Percentiles rank a stretch among this genome's conserved stretches.
These are phyloP conservation scores for Xestia c-nigrum DNA, from an alignment of 2,888 invertebrate genomes.

Conservation along the genomic window DNA sequence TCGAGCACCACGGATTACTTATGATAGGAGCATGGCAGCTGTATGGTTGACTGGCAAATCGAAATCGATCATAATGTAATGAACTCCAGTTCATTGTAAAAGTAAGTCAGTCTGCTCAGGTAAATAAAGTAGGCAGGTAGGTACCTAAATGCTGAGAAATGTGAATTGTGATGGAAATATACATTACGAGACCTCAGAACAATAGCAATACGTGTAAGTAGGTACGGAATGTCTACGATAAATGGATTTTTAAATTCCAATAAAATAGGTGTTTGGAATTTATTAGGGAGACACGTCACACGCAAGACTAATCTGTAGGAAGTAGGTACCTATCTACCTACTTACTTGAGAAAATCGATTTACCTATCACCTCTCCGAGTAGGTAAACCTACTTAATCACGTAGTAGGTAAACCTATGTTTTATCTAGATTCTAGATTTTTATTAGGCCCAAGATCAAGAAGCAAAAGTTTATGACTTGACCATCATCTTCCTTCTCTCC, in stretches of 20 bases:
- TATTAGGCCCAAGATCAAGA: too few relatives aligned
- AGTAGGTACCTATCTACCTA: too few relatives aligned
- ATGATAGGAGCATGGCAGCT: not conserved
- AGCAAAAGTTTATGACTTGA: not conserved
- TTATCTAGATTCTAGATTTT: too few relatives aligned
- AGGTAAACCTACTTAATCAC: too few relatives aligned
- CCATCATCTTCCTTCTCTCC: not conserved
- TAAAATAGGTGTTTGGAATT: not conserved
- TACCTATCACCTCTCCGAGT: not conserved
- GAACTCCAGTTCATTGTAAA: conserved; percentile 8
- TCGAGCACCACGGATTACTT: not conserved
- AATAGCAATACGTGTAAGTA: conserved; percentile 19
- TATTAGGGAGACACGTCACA: not conserved
- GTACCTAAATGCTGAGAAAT: not conserved
- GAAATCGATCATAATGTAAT: conserved; percentile 40
- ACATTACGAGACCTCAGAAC: conserved; percentile 40
- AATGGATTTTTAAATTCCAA: conserved; percentile 25
- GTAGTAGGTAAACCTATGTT: too few relatives aligned
- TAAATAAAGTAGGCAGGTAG: not conserved
- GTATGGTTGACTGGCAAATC: conserved; percentile 22
- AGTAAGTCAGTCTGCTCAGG: not conserved
- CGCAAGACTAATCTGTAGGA: not conserved
- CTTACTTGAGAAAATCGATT: not conserved
- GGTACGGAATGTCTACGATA: not conserved
- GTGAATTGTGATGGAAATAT: conserved; percentile 17